phyloP scores from a whole-genome alignment of 1,140 invertebrate species.

The Bombus soroeensis region DNA sequence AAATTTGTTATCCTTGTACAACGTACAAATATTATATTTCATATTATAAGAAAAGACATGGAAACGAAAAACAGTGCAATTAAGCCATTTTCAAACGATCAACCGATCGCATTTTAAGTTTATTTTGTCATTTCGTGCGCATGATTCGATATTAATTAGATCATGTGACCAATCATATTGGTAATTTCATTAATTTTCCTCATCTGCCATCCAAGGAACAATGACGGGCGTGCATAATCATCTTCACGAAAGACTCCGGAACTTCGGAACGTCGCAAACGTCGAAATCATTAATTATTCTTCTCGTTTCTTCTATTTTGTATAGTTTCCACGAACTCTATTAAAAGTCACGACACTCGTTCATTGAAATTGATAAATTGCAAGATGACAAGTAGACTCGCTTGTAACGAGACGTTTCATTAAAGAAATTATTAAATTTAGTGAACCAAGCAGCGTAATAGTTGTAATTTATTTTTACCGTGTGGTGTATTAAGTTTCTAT shows the following conservation, averaged over 20 bases:
- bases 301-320: background rate
- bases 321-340: background rate
- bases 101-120: no score
- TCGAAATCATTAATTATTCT: constrained; percentile 20
- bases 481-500: no score
- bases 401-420: no score
- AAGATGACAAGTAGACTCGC: no score
- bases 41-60: background rate
- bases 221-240: background rate
- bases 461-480: no score
- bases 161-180: background rate
- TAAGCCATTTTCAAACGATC: background rate
- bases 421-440: background rate
- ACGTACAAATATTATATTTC: background rate
- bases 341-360: background rate
- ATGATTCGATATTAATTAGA: background rate
- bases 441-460: background rate
- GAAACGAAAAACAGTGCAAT: background rate
- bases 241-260: background rate
- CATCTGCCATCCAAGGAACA: background rate
- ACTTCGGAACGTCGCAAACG: no score
- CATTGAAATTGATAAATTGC: constrained; percentile 9
- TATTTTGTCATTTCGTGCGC: background rate
- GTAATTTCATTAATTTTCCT: background rate
- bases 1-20: no score